A percentile compares a stretch with the other conserved stretches of the same genome.
phyloP scores from a whole-genome alignment of 2,113 vertebrate species.

The Pseudorhombus dupliciocellatus region DNA sequence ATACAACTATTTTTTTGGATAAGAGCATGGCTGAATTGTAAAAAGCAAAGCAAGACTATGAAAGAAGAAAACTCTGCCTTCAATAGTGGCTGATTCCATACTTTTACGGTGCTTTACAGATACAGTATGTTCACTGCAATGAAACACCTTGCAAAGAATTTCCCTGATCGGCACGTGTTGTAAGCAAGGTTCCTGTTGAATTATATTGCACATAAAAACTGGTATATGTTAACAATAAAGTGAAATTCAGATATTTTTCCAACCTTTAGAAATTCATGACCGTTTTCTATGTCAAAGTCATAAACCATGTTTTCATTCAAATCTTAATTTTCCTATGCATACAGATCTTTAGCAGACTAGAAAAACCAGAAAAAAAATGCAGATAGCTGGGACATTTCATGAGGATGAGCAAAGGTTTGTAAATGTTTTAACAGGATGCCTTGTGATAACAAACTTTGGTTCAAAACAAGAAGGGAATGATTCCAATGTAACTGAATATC shows the following conservation, averaged over 20 bases:
- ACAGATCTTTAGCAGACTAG: not conserved
- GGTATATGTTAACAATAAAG: not conserved
- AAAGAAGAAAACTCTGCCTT: not conserved
- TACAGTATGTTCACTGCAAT: not conserved
- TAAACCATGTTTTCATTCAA: not conserved
- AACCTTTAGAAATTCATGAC: too few relatives aligned
- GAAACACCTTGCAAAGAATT: not conserved
- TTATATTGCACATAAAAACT: slow-evolving; percentile 9
- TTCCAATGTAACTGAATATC: not conserved
- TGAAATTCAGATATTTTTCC: too few relatives aligned
- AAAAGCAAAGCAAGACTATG: not conserved
- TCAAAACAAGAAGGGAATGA: not conserved
- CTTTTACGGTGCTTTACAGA: not conserved
- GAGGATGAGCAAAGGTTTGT: not conserved
- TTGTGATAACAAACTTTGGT: slow-evolving; percentile 7
- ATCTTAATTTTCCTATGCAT: not conserved
- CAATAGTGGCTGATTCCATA: not conserved
- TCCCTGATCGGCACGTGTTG: not conserved
- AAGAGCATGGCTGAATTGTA: not conserved
- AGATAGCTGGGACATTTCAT: not conserved
- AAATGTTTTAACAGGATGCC: not conserved
- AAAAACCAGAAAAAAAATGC: not conserved
- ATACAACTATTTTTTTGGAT: too few relatives aligned
- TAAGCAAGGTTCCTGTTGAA: not conserved
- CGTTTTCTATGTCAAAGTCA: not conserved